Evolutionary conservation across 1,140 invertebrate genomes (phyloP).

Genomic region (Oedothorax gibbosus): DNA sequence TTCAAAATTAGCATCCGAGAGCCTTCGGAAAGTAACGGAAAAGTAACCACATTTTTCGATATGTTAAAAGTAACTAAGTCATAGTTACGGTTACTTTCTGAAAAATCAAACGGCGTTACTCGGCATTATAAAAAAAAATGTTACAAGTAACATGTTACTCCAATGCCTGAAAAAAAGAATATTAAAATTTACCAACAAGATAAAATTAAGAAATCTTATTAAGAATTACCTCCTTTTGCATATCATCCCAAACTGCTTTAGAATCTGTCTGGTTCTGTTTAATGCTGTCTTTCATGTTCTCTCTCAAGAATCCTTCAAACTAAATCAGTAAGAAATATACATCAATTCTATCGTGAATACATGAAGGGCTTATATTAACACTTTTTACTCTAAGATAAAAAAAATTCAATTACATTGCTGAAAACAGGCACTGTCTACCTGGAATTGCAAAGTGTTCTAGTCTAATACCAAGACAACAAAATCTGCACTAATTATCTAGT

Average conservation of each 20-base stretch:
- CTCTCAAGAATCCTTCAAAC: conserved; percentile 30
- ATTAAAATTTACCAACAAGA: neutral
- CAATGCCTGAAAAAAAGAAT: neutral
- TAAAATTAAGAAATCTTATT: neutral
- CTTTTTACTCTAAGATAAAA: too few species aligned
- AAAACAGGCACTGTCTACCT: too few species aligned
- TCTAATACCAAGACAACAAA: too few species aligned
- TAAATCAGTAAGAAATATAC: conserved; percentile 4
- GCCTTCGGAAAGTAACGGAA: neutral
- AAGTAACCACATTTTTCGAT: neutral
- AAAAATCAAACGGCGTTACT: neutral
- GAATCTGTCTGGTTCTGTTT: conserved; percentile 31
- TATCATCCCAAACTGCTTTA: conserved; percentile 33
- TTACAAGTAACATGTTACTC: neutral
- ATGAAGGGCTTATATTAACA: too few species aligned
- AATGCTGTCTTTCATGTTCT: conserved; percentile 36
- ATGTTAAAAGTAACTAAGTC: neutral
- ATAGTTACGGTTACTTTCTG: neutral
- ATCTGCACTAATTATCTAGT: too few species aligned
- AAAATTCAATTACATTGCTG: too few species aligned
- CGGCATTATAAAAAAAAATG: neutral
- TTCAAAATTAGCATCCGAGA: too few species aligned
- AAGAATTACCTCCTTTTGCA: conserved; percentile 36
- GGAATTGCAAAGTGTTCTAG: too few species aligned
- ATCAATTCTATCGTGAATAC: too few species aligned